Base-by-base conservation (phyloP, 2,888 invertebrate species). In the Helleia helle region DNA sequence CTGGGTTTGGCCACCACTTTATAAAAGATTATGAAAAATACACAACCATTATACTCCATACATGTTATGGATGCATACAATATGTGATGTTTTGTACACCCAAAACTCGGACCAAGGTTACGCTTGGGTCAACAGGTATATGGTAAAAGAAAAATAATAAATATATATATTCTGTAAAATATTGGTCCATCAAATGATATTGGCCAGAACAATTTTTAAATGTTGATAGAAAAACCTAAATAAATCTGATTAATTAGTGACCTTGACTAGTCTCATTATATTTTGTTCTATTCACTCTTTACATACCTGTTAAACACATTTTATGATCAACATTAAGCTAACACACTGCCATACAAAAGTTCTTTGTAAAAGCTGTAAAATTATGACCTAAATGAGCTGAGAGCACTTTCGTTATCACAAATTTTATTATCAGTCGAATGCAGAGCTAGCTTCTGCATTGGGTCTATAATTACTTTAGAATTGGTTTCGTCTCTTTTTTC, bases 351-450 rank as follows among this genome's bases (percentile, higher is more conserved):
- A 57, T 71, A 73, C 65, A 75, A 77, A 68, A 65, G 59, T 61
- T 46, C 54, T 62, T 59, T 63, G 59, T 70, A 74, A 66, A 72
- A 53, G 73, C 71, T 62, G 65, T 67, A 62, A 48, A 64, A 68
- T 72, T 79, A 79, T 56, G 75, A 72, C 64, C 74, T 76, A 73
- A 79, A 65, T 62, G 83, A 77, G 74, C 75, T 77, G 72, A 83
- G 72, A 67, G 77, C 74, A 72, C 76, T 81, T 65, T 77, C 80
- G 76, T 71, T 84, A 84, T 84, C 84, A 84, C 84, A 84, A 73
- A 79, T 67, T 67, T 77, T 76, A 62, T 75, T 84, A 76, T 84
- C 84, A 83, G 84, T 84, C 84, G 83, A 66, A 68, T 73, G 80
- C 79, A 84, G 68, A 69, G 73, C 76, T 76, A 84, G 42, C 54